These are phyloP conservation scores for Standfussiana lucernea DNA, from an alignment of 2,888 invertebrate species.

Conservation along the genomic window DNA sequence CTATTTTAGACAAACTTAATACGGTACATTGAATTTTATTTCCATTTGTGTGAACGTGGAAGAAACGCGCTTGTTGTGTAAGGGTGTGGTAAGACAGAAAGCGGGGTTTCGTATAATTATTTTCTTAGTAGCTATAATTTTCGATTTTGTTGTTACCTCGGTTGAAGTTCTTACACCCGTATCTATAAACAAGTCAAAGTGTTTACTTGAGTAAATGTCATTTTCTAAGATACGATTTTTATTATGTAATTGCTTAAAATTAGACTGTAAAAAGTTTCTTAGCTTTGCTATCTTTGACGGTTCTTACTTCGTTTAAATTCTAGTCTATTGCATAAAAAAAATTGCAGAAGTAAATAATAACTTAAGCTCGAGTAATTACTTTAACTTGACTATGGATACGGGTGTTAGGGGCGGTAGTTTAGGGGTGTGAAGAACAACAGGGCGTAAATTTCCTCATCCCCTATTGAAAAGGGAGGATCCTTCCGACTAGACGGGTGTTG, in stretches of 20 bases:
- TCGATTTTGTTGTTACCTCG: neutral
- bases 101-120: too few species aligned
- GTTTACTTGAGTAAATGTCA: too few species aligned
- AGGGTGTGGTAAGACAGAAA: neutral
- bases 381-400: too few species aligned
- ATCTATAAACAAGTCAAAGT: too few species aligned
- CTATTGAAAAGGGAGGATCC: neutral
- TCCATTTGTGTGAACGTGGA: conserved; percentile 27
- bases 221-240: too few species aligned
- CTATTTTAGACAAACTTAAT: conserved; percentile 21
- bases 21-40: conserved; percentile 50
- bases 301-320: too few species aligned
- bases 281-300: too few species aligned
- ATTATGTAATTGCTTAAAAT: too few species aligned
- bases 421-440: neutral
- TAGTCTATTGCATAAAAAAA: too few species aligned
- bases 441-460: neutral
- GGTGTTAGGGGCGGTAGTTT: neutral
- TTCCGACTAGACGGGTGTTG: neutral
- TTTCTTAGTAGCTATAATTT: neutral
- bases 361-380: too few species aligned
- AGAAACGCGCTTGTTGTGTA: neutral
- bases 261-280: too few species aligned
- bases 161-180: neutral
- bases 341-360: too few species aligned